Evolutionary conservation across 1,140 invertebrate genomes (phyloP), one percentile per base, ranked within the genome.

Genomic region (Macrotrachela quadricornifera): DNA sequence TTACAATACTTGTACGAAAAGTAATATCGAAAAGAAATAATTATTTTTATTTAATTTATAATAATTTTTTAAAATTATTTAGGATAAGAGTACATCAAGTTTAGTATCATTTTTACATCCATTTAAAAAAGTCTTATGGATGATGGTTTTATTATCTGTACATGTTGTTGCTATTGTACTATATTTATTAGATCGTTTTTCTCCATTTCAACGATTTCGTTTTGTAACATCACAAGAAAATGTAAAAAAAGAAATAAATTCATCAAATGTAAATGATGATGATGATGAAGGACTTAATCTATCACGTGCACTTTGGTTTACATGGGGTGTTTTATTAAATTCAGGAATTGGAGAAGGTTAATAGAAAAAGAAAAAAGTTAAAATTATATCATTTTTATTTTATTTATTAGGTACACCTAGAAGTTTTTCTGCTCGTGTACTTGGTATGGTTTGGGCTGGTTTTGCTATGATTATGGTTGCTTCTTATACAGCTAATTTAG

Each of bases 381-480:
- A n/a, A n/a, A n/a, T n/a, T n/a, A n/a, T n/a, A 46, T 21, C 41
- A 36, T 44, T 41, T 53, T 51, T 21, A 13, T 14, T 51, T 2
- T 8, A 59, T 61, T 60, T 63, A 63, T 47, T 61, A 88, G 85
- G 85, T 46, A 95, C 91, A 30, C 92, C 91, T 8, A 72, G 88
- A 58, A 95, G 88, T 73, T 97, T 97, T 72, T 91, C 87, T 51
- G 92, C 90, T 8, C 75, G 92, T 58, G 91, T 99, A 1, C 71
- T 97, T 14, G 92, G 92, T 15, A 96, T 99, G 85, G 90, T 97
- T 12, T 99, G 92, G 92, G 92, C 92, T 54, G 92, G 91, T 47
- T 99, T 99, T 73, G 90, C 91, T 18, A 97, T 99, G 92, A 97
- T 99, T 59, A 95, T 97, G 61, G 90, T 97, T 1, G 91, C 92